Percentiles rank a stretch among this genome's conserved stretches.
Evolutionary conservation across 2,888 invertebrate species (phyloP).

Genomic region (Lamellibrachia columna): DNA sequence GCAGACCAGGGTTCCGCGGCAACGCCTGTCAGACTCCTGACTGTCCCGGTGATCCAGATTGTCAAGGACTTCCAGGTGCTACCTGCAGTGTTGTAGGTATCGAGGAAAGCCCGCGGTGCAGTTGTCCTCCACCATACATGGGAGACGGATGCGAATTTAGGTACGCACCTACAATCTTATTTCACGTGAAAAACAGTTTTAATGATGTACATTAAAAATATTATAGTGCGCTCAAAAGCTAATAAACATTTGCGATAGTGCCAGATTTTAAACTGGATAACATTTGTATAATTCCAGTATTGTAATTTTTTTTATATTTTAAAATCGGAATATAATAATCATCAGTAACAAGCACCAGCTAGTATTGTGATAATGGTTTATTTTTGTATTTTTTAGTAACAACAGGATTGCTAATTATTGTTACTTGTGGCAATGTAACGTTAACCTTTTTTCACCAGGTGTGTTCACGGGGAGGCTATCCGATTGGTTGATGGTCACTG

Average conservation of each 20-base stretch:
- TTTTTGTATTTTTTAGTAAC: no score
- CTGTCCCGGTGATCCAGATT: slow-evolving; percentile 33
- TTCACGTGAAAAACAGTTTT: not conserved
- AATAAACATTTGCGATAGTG: no score
- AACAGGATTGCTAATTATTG: not conserved
- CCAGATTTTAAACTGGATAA: no score
- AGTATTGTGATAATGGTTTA: no score
- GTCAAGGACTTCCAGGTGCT: slow-evolving; percentile 41
- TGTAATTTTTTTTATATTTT: not conserved
- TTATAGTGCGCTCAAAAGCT: not conserved
- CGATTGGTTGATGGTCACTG: slow-evolving; percentile 35
- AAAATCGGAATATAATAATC: no score
- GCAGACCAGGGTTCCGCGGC: slow-evolving; percentile 48
- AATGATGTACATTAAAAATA: not conserved
- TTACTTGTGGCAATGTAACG: not conserved
- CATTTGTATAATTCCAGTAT: not conserved
- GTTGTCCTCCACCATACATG: slow-evolving; percentile 47
- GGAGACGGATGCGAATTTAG: slow-evolving; percentile 49
- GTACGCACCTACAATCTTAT: not conserved
- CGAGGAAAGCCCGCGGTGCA: slow-evolving; percentile 45
- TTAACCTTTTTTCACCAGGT: slow-evolving; percentile 32
- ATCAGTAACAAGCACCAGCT: no score
- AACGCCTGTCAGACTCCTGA: slow-evolving; percentile 45
- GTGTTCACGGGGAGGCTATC: slow-evolving; percentile 38
- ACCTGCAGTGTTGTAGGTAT: slow-evolving; percentile 41